Conservation (phyloP, 2,888 invertebrate species). For the Torymus tubicola region DNA sequence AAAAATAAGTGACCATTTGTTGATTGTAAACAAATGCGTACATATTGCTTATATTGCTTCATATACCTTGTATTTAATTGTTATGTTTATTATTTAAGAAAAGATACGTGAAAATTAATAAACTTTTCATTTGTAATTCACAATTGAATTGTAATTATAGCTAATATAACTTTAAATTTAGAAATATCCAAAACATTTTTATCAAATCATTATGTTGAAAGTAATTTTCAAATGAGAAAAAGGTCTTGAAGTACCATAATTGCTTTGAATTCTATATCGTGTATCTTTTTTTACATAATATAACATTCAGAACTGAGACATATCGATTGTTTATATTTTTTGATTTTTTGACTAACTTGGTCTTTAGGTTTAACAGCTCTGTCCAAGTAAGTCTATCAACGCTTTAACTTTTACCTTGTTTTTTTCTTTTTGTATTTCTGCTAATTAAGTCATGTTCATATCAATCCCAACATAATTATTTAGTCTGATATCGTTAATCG, state of each 20-base stretch:
- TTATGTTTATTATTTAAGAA: conserved; percentile 11
- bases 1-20: conserved; percentile 32
- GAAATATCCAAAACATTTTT: too few relatives aligned
- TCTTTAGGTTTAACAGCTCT: background rate
- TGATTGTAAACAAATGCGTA: conserved; percentile 24
- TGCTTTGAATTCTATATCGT: background rate
- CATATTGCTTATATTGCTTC: conserved; percentile 27
- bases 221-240: too few relatives aligned
- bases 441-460: conserved; percentile 41
- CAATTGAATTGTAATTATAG: too few relatives aligned
- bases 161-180: too few relatives aligned
- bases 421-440: conserved; percentile 34
- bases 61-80: conserved; percentile 23
- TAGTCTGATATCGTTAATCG: conserved; percentile 64
- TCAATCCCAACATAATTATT: conserved; percentile 65
- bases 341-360: conserved; percentile 30
- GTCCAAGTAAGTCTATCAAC: background rate
- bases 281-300: conserved; percentile 26
- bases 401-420: conserved; percentile 34
- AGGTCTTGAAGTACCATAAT: too few relatives aligned
- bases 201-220: too few relatives aligned
- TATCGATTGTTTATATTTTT: conserved; percentile 37
- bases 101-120: conserved; percentile 8
- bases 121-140: too few relatives aligned
- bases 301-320: conserved; percentile 33